Percentiles rank a stretch among this genome's conserved stretches.
Conservation (phyloP, 2,113 vertebrate genomes). For the Crotophaga sulcirostris region DNA sequence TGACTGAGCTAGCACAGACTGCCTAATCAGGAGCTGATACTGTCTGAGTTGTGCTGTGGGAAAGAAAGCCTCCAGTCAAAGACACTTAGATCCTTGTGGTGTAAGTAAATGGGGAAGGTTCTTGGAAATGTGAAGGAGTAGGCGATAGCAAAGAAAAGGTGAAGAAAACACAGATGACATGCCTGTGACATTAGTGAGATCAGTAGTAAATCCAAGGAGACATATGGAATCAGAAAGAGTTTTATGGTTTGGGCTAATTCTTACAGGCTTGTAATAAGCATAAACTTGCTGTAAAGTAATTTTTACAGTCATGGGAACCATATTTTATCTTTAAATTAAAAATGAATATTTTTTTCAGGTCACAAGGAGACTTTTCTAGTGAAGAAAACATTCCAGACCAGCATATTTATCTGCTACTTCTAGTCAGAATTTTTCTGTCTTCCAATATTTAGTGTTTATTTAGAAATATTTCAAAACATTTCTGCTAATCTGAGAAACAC, state of each 20-base stretch:
- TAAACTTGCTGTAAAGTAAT: not conserved
- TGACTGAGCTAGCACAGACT: not conserved
- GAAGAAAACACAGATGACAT: not conserved
- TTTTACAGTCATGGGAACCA: not conserved
- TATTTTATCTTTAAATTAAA: conserved; percentile 8
- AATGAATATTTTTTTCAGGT: not conserved
- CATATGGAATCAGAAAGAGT: not conserved
- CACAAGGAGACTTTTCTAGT: not conserved
- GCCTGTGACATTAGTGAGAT: not conserved
- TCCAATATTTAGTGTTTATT: not conserved
- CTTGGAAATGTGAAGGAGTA: accelerated
- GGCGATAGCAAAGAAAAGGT: not conserved
- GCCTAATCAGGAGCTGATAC: not conserved
- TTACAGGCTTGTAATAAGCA: not conserved
- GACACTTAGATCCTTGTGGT: not conserved
- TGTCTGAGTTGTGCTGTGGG: not conserved
- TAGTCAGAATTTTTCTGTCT: not conserved
- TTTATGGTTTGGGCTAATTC: not conserved
- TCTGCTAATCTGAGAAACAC: not conserved
- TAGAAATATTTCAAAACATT: not conserved
- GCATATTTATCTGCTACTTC: not conserved
- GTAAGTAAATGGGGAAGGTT: not conserved
- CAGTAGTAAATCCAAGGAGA: not conserved
- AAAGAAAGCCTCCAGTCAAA: conserved; percentile 12
- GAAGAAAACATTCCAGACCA: not conserved